These are phyloP conservation scores for Hemibagrus wyckioides DNA, from an alignment of 2,113 vertebrate species.

Conservation along the genomic window DNA sequence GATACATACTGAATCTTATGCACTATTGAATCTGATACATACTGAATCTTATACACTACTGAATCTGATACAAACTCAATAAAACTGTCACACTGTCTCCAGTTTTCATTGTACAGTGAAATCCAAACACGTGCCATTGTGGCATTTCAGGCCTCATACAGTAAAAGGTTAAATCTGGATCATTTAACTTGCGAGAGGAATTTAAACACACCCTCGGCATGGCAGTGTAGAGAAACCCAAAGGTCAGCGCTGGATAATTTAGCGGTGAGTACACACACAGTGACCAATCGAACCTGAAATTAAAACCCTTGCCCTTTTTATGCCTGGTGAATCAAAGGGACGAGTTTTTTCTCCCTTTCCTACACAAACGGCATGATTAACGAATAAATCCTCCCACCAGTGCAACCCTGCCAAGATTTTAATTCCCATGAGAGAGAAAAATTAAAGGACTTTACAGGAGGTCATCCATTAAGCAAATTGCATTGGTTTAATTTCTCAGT, in stretches of 20 bases:
- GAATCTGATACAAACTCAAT: too few species aligned
- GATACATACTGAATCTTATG: too few species aligned
- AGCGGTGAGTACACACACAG: conserved; percentile 30
- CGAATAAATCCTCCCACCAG: conserved; percentile 17
- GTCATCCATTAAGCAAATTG: conserved; percentile 41
- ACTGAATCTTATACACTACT: too few species aligned
- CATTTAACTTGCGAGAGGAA: conserved; percentile 1
- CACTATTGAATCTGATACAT: too few species aligned
- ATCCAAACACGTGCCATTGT: not conserved
- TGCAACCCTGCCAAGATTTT: not conserved
- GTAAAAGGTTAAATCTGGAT: conserved; percentile 40
- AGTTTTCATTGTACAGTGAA: not conserved
- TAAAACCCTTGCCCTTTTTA: conserved; percentile 15
- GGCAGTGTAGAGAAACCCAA: not conserved
- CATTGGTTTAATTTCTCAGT: conserved; percentile 24
- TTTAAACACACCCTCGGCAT: conserved; percentile 18
- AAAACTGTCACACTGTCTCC: not conserved
- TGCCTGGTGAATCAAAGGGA: not conserved
- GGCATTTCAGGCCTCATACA: not conserved
- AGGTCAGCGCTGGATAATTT: conserved; percentile 42
- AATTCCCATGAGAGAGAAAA: conserved; percentile 10
- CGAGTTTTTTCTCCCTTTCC: not conserved
- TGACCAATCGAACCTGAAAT: conserved; percentile 36
- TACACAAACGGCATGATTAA: conserved; percentile 31
- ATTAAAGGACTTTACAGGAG: conserved; percentile 24